These are phyloP conservation scores for Enteromius radiatus DNA, from an alignment of 2,797 vertebrate species.

Conservation along the genomic window DNA sequence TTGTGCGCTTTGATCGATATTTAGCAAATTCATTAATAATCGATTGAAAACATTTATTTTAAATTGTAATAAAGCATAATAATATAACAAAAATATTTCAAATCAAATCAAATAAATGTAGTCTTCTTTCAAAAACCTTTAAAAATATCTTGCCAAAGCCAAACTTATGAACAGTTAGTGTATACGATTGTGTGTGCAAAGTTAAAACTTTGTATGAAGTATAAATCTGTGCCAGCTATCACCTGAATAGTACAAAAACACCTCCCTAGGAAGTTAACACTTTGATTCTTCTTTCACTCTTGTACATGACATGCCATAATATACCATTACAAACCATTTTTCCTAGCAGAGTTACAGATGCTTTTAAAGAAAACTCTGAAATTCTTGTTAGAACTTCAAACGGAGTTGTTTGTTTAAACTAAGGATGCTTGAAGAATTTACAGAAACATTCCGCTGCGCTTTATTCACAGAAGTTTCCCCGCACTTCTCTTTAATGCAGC, in stretches of 20 bases:
- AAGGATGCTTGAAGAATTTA: constrained; percentile 12
- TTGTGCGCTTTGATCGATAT: background rate
- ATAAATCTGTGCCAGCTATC: background rate
- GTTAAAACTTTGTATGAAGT: background rate
- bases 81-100: background rate
- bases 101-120: background rate
- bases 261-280: background rate
- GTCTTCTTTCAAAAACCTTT: background rate
- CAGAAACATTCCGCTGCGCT: background rate
- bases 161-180: background rate
- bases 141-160: too few relatives aligned
- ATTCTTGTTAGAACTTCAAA: constrained; percentile 23
- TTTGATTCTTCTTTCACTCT: background rate
- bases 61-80: too few relatives aligned
- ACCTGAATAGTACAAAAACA: constrained; percentile 10
- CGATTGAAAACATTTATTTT: too few relatives aligned
- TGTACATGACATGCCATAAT: background rate
- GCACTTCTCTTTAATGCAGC: constrained; percentile 9
- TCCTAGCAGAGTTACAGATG: background rate
- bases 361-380: background rate
- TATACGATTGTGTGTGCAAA: background rate
- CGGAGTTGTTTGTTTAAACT: constrained; percentile 21
- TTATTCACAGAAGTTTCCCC: constrained; percentile 31
- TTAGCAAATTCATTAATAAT: background rate
- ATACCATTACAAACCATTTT: constrained; percentile 6